These are phyloP conservation scores for Lepus americanus DNA, from an alignment of 2,113 vertebrate genomes.

Conservation along the genomic window DNA sequence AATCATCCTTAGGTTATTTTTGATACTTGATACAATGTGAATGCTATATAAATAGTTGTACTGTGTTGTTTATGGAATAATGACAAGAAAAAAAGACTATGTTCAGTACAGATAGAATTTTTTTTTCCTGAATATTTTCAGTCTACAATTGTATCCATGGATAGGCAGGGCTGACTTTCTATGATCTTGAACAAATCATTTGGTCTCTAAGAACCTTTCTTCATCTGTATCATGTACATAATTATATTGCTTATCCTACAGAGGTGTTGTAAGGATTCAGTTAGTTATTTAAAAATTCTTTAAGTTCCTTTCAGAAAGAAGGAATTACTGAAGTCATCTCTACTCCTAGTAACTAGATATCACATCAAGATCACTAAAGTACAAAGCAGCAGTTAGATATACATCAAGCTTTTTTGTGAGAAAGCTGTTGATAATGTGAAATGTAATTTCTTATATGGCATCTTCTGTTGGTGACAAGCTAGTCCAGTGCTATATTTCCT, in stretches of 20 bases:
- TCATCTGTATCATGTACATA: neutral
- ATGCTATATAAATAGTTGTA: too few relatives aligned
- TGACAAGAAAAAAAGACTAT: too few relatives aligned
- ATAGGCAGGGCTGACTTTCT: neutral
- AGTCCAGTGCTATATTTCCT: conserved; percentile 1
- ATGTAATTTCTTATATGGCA: neutral
- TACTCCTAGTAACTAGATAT: conserved; percentile 2
- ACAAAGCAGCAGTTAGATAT: conserved; percentile 30
- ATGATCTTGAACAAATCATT: neutral
- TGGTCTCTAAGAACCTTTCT: conserved; percentile 32
- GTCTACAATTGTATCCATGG: too few relatives aligned
- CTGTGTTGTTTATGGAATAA: too few relatives aligned
- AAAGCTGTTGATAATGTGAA: conserved; percentile 20
- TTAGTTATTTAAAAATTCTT: conserved; percentile 47
- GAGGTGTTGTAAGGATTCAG: conserved; percentile 4
- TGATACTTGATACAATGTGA: too few relatives aligned
- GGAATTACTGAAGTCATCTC: neutral
- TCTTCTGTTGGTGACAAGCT: conserved; percentile 20
- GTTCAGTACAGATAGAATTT: too few relatives aligned
- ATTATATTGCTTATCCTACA: neutral
- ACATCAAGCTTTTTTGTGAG: conserved; percentile 48
- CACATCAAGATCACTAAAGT: neutral
- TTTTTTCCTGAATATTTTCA: too few relatives aligned
- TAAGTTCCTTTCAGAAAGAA: neutral
- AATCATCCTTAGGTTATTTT: too few relatives aligned